A percentile compares a stretch with the other conserved stretches of the same genome.
Evolutionary conservation across 2,888 invertebrate genomes (phyloP).

Genomic region (Stenurella melanura): DNA sequence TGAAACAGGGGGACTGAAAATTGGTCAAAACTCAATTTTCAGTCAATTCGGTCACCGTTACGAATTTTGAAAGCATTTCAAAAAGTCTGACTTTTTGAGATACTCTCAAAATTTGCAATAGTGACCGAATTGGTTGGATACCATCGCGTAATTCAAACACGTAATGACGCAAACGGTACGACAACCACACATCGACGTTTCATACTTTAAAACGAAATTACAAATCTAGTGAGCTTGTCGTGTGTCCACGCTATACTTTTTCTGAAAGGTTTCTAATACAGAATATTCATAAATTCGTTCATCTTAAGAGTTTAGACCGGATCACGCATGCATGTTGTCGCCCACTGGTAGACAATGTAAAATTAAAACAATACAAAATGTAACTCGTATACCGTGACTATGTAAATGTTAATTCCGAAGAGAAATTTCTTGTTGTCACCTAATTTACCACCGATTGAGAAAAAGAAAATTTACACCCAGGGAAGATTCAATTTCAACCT

Average conservation of each 20-base stretch:
- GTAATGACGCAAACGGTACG: no score
- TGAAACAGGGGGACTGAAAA: no score
- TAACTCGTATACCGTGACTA: not conserved
- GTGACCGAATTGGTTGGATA: no score
- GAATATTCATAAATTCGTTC: not conserved
- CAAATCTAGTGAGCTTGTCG: not conserved
- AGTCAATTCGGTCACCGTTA: no score
- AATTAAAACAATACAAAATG: constrained; percentile 19
- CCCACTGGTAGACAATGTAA: constrained; percentile 10
- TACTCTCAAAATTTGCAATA: no score
- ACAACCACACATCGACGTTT: no score
- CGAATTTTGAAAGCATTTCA: no score
- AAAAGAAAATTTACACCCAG: constrained; percentile 13
- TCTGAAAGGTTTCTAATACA: not conserved
- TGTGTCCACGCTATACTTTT: not conserved
- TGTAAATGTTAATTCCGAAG: constrained; percentile 15
- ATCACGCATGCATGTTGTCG: constrained; percentile 4
- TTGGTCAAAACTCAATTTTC: no score
- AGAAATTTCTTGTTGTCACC: constrained; percentile 10
- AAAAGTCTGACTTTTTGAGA: no score
- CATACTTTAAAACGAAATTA: not conserved
- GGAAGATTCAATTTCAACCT: constrained; percentile 18
- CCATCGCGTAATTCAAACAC: no score
- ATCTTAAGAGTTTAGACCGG: not conserved
- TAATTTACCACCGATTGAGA: constrained; percentile 16